Conservation (phyloP, 1,140 invertebrate genomes). For the Drosophila orena region DNA sequence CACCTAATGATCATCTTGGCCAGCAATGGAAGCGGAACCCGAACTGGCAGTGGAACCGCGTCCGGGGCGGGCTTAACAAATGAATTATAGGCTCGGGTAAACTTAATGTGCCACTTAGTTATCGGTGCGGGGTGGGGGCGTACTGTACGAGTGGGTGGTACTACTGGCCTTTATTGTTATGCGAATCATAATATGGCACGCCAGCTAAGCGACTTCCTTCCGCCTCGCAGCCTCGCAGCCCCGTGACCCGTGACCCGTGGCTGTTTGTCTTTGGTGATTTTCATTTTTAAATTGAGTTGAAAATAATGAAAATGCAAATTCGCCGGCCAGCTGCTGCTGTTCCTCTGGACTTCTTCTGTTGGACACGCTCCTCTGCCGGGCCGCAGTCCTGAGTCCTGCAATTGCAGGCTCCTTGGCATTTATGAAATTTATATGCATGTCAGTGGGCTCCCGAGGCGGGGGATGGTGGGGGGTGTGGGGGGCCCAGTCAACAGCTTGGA, state of each 20-base stretch:
- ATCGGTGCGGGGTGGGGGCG: slow-evolving; percentile 18
- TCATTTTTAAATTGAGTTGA: slow-evolving; percentile 75
- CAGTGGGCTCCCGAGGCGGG: slow-evolving; percentile 17
- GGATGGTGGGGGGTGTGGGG: too few relatives aligned
- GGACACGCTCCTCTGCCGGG: slow-evolving; percentile 29
- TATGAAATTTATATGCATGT: slow-evolving; percentile 76
- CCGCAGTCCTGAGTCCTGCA: slow-evolving; percentile 12
- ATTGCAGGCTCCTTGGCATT: slow-evolving; percentile 60
- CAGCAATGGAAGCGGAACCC: slow-evolving; percentile 1
- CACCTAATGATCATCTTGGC: slow-evolving; percentile 54
- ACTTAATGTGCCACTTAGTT: slow-evolving; percentile 78
- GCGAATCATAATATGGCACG: slow-evolving; percentile 54
- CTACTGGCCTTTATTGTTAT: slow-evolving; percentile 46
- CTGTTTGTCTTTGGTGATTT: slow-evolving; percentile 60
- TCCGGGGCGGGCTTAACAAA: slow-evolving; percentile 64
- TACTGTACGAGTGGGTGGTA: neutral
- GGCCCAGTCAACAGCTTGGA: slow-evolving; percentile 71
- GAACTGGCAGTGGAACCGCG: slow-evolving; percentile 11
- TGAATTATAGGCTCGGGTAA: slow-evolving; percentile 76
- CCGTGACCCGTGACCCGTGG: slow-evolving; percentile 14
- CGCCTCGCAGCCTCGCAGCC: slow-evolving; percentile 12
- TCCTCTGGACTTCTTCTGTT: too few relatives aligned
- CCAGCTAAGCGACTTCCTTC: slow-evolving; percentile 52
- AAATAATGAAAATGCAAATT: slow-evolving; percentile 82
- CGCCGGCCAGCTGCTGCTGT: slow-evolving; percentile 41